phyloP scores from a whole-genome alignment of 92 coral and sea anemone species.

The Metridium senile region DNA sequence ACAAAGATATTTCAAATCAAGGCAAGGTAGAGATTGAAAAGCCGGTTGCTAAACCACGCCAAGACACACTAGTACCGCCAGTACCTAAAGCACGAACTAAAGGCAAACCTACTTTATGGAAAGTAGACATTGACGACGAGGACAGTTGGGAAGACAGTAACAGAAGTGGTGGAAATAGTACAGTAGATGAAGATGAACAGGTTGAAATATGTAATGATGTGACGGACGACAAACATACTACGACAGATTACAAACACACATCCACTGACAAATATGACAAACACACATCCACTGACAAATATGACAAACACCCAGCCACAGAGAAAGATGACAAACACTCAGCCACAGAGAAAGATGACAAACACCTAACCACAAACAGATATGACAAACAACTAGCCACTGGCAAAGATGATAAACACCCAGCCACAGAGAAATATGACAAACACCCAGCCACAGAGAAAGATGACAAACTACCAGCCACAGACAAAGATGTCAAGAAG shows the following conservation, averaged over 20 bases:
- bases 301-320: neutral
- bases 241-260: neutral
- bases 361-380: neutral
- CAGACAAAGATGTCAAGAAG: neutral
- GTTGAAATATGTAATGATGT: constrained; percentile 67
- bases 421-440: neutral
- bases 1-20: neutral
- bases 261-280: neutral
- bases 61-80: constrained; percentile 3
- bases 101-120: constrained; percentile 76
- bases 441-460: neutral
- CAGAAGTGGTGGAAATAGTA: constrained; percentile 41
- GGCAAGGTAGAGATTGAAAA: neutral
- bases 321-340: neutral
- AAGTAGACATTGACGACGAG: constrained; percentile 51
- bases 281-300: neutral
- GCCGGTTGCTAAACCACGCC: constrained; percentile 13
- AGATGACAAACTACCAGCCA: no score
- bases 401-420: neutral
- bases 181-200: constrained; percentile 69
- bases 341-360: neutral
- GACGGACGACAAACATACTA: constrained; percentile 15
- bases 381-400: no score
- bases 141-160: constrained; percentile 76
- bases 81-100: constrained; percentile 67